Evolutionary conservation across 2,113 vertebrate species (phyloP).

Genomic region (Grammomys surdaster): DNA sequence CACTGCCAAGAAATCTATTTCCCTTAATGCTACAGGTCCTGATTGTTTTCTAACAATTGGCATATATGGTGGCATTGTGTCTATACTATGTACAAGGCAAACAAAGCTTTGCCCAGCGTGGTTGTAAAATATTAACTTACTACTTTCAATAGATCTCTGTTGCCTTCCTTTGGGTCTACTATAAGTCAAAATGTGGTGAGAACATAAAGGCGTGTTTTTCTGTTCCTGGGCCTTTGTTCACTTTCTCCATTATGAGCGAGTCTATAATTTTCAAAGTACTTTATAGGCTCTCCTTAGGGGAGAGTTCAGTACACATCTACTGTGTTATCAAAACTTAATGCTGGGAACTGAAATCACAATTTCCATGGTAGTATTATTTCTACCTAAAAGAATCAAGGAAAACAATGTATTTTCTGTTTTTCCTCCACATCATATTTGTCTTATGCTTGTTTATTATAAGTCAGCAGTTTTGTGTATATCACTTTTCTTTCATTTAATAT

Average conservation of each 20-base stretch:
- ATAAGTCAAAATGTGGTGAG: slow-evolving; percentile 59
- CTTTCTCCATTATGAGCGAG: slow-evolving; percentile 39
- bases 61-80: slow-evolving; percentile 32
- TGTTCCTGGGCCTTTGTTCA: slow-evolving; percentile 35
- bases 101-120: slow-evolving; percentile 52
- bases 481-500: background rate
- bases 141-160: slow-evolving; percentile 36
- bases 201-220: slow-evolving; percentile 55
- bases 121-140: slow-evolving; percentile 61
- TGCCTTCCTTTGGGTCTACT: slow-evolving; percentile 68
- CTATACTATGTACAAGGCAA: slow-evolving; percentile 18
- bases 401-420: background rate
- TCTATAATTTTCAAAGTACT: slow-evolving; percentile 62
- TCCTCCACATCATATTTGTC: background rate
- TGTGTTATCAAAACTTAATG: slow-evolving; percentile 37
- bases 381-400: background rate
- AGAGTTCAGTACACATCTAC: slow-evolving; percentile 6
- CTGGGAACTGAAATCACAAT: background rate
- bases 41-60: slow-evolving; percentile 53
- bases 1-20: slow-evolving; percentile 54
- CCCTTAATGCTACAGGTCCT: slow-evolving; percentile 43
- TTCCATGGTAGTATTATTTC: background rate
- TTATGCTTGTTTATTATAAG: background rate
- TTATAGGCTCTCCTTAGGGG: slow-evolving; percentile 6
- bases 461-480: background rate